Evolutionary conservation across 2,888 invertebrate species (phyloP).

Genomic region (Dicranocentrus wangi): DNA sequence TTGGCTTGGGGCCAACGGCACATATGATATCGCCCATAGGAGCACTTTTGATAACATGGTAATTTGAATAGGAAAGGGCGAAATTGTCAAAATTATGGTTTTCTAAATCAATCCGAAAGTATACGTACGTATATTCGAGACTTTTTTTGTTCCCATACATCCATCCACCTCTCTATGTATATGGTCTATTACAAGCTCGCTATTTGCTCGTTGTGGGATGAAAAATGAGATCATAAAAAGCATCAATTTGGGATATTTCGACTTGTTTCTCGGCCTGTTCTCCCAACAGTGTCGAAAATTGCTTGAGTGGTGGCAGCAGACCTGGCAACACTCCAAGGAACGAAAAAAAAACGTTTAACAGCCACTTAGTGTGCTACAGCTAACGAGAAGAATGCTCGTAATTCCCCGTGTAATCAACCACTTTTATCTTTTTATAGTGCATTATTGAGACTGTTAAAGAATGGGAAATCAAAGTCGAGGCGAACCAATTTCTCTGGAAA

Average conservation of each 20-base stretch:
- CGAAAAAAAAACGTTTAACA: constrained; percentile 42
- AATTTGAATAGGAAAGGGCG: constrained; percentile 69
- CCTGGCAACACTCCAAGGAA: background rate
- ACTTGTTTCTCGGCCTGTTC: constrained; percentile 12
- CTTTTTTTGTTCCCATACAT: too few relatives aligned
- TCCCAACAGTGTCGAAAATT: constrained; percentile 38
- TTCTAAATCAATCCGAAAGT: constrained; percentile 72
- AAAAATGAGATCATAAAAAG: constrained; percentile 62
- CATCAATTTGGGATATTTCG: constrained; percentile 26
- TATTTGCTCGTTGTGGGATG: constrained; percentile 52
- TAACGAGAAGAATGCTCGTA: constrained; percentile 50
- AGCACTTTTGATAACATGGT: constrained; percentile 31
- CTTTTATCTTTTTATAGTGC: constrained; percentile 23
- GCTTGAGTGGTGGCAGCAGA: background rate
- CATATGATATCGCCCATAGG: background rate
- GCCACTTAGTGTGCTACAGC: constrained; percentile 52
- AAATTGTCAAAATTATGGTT: constrained; percentile 67
- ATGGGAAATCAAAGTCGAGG: constrained; percentile 2
- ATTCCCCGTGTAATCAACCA: constrained; percentile 30
- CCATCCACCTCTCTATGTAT: background rate
- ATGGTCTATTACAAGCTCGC: too few relatives aligned
- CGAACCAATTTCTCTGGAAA: too few relatives aligned
- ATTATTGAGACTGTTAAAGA: constrained; percentile 13
- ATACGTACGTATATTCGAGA: too few relatives aligned
- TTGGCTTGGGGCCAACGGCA: background rate